A percentile compares a stretch with the other conserved stretches of the same genome.
Evolutionary conservation across 2,113 vertebrate genomes (phyloP).

Genomic region (Larimichthys polyactis): DNA sequence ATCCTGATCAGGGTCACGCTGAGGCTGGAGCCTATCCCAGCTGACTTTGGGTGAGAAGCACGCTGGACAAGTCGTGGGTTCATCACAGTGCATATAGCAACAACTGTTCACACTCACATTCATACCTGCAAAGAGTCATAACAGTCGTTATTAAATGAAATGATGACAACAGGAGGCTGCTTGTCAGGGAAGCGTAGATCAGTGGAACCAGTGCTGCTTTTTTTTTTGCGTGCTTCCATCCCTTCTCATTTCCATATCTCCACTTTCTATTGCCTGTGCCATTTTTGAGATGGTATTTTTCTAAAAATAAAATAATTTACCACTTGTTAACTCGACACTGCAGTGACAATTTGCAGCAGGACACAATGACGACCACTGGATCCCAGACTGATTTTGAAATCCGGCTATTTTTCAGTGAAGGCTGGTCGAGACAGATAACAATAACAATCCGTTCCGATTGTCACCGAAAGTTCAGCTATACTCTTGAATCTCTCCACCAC

Average conservation of each 20-base stretch:
- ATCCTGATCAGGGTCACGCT: no score
- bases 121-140: no score
- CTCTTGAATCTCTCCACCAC: background rate
- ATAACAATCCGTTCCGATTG: background rate
- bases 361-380: background rate
- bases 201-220: background rate
- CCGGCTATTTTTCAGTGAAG: background rate
- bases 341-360: background rate
- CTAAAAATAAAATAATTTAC: background rate
- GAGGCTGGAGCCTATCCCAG: no score
- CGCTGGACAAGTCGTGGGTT: no score
- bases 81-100: no score
- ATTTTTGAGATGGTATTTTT: background rate
- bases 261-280: background rate
- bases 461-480: background rate
- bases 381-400: background rate
- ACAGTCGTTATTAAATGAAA: background rate
- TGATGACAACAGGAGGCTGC: background rate
- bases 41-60: no score
- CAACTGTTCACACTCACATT: no score
- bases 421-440: background rate
- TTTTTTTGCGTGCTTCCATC: background rate
- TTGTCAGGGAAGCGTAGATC: background rate
- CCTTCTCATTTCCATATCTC: background rate
- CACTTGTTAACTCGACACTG: background rate